These are phyloP conservation scores for Nesidiocoris tenuis DNA, from an alignment of 2,888 invertebrate species.

Conservation along the genomic window DNA sequence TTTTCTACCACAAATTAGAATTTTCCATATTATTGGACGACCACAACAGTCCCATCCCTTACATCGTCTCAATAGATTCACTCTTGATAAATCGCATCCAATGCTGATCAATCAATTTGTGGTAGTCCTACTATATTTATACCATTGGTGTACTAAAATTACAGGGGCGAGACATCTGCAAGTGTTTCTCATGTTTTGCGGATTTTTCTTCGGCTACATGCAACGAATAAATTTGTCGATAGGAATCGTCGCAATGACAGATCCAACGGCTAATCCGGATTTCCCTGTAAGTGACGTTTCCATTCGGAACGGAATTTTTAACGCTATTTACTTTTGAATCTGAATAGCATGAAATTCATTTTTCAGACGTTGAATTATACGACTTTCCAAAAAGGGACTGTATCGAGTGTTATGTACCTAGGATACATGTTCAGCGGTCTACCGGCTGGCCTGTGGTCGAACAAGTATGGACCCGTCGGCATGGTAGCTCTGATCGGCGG, in stretches of 20 bases:
- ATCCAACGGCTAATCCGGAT: not conserved
- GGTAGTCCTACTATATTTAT: too few relatives aligned
- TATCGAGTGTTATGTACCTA: not conserved
- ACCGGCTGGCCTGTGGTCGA: not conserved
- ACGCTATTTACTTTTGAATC: too few relatives aligned
- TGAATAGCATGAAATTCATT: too few relatives aligned
- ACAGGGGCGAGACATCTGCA: not conserved
- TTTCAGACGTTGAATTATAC: conserved; percentile 1
- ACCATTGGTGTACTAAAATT: too few relatives aligned
- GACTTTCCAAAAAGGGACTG: not conserved
- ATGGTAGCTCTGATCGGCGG: not conserved
- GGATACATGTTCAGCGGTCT: conserved; percentile 3
- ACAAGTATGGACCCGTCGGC: not conserved
- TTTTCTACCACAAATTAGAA: too few relatives aligned
- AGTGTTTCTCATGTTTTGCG: not conserved
- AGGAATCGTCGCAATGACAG: conserved; percentile 12
- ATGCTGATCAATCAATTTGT: too few relatives aligned
- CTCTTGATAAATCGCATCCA: too few relatives aligned
- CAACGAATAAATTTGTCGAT: not conserved
- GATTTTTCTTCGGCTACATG: not conserved
- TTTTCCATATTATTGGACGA: too few relatives aligned
- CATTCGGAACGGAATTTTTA: not conserved
- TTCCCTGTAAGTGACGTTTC: not conserved
- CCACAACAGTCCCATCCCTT: too few relatives aligned
- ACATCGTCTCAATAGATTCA: too few relatives aligned